phyloP scores from a whole-genome alignment of 1,140 invertebrate genomes.

The Sitophilus oryzae region DNA sequence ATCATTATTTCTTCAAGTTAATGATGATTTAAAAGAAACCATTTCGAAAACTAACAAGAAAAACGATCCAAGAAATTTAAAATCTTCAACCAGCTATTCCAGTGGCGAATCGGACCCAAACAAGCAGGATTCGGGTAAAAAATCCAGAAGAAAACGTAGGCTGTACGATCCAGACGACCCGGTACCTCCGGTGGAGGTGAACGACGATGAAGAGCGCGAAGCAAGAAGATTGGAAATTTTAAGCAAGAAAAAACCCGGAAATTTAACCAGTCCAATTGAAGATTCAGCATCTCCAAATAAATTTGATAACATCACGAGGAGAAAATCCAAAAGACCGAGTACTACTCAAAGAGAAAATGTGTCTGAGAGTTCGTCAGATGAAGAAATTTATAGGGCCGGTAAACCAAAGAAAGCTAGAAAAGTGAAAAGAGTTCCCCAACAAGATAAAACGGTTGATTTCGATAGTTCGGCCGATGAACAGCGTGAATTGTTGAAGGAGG shows the following conservation, averaged over 20 bases:
- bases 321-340: too few species aligned
- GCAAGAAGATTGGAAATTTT: background rate
- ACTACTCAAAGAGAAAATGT: background rate
- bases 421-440: background rate
- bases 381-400: background rate
- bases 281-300: too few species aligned
- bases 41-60: background rate
- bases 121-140: background rate
- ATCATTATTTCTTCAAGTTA: too few species aligned
- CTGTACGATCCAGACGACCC: background rate
- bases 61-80: background rate
- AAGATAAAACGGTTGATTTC: conserved; percentile 7
- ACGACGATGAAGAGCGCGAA: background rate
- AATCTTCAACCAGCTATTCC: background rate
- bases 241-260: background rate
- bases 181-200: background rate
- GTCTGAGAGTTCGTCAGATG: background rate
- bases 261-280: background rate
- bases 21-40: too few species aligned
- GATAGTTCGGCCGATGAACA: conserved; percentile 18
- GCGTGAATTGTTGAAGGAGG: conserved; percentile 10
- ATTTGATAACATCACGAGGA: too few species aligned
- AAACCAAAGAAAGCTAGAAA: background rate
- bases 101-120: background rate
- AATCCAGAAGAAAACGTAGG: background rate